phyloP scores from a whole-genome alignment of 35 echinoderm and acorn worm genomes.

The Stichopus chloronotus region DNA sequence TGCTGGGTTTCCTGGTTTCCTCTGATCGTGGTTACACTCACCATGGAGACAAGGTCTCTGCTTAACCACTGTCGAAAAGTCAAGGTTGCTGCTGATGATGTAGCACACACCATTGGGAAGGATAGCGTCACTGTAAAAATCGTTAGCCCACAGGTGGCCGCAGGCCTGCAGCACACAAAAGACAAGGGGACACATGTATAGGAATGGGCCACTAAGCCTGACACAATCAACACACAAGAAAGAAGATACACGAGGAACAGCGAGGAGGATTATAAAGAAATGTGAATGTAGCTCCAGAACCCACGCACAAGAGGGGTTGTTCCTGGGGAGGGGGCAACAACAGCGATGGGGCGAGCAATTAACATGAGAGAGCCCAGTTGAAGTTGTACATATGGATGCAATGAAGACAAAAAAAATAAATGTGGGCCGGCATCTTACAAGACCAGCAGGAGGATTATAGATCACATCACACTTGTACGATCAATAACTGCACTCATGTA shows the following conservation, averaged over 20 bases:
- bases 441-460: no score
- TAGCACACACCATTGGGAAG: constrained; percentile 98
- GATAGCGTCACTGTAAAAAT: constrained; percentile 88
- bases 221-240: background rate
- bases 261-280: background rate
- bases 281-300: no score
- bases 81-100: constrained; percentile 67
- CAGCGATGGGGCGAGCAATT: no score
- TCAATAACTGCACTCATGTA: no score
- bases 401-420: no score
- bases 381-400: no score
- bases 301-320: no score
- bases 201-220: background rate
- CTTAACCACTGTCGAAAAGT: constrained; percentile 71
- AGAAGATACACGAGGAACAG: background rate
- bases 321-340: no score
- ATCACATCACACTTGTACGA: no score
- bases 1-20: background rate
- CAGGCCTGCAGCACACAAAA: constrained; percentile 73
- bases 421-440: no score
- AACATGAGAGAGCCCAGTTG: no score
- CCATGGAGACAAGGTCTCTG: constrained; percentile 88
- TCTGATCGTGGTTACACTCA: constrained; percentile 58
- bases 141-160: constrained; percentile 93
- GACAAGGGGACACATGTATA: constrained; percentile 18